Conservation (phyloP, 2,113 vertebrate species). For the Catharus minimus region DNA sequence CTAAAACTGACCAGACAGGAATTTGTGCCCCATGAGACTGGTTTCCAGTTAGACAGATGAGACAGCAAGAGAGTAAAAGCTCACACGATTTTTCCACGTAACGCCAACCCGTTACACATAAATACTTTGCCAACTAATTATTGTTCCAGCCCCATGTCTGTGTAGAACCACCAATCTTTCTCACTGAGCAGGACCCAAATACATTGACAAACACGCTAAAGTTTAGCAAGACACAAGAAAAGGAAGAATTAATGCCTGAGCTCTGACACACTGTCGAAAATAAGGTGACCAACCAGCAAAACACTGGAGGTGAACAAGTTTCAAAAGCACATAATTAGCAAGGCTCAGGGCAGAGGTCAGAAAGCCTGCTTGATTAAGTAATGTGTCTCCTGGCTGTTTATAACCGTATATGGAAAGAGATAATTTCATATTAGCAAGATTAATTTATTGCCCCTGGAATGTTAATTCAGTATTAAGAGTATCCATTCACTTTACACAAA, state of each 20-base stretch:
- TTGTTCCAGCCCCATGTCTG: not conserved
- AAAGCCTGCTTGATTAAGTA: constrained; percentile 1
- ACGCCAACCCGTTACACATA: not conserved
- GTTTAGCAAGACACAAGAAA: not conserved
- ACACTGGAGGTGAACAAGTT: not conserved
- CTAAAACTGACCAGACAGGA: constrained; percentile 48
- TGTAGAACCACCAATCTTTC: not conserved
- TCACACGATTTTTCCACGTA: constrained; percentile 12
- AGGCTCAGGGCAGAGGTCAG: not conserved
- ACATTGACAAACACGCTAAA: not conserved
- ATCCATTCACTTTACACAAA: not conserved
- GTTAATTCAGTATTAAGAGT: not conserved
- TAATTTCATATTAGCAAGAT: constrained; percentile 20
- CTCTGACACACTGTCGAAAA: not conserved
- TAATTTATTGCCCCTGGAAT: not conserved
- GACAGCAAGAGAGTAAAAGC: not conserved
- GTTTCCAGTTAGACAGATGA: constrained; percentile 37
- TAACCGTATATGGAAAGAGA: not conserved
- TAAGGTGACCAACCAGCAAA: not conserved
- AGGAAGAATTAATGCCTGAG: not conserved
- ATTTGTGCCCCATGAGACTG: constrained; percentile 13
- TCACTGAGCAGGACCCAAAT: not conserved
- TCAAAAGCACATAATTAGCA: not conserved
- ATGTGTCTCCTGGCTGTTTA: not conserved
- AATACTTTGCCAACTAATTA: not conserved